Percentiles rank a stretch among this genome's conserved stretches.
phyloP scores from a whole-genome alignment of 1,140 invertebrate species.

The Chrysomallon squamiferum region DNA sequence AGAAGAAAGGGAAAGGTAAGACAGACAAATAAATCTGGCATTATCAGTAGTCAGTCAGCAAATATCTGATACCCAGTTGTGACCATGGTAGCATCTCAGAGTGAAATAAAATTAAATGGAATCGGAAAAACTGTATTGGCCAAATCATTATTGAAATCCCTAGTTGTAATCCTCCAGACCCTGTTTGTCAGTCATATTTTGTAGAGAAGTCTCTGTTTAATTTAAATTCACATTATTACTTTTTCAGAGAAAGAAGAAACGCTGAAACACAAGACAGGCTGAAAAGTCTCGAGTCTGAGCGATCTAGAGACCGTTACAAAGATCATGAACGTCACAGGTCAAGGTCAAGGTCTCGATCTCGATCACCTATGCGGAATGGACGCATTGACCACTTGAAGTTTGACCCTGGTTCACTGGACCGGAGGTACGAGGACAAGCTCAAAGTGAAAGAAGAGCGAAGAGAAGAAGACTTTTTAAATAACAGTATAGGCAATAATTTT shows the following conservation, averaged over 20 bases:
- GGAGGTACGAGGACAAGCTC: conserved; percentile 33
- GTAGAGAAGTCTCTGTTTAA: too few relatives aligned
- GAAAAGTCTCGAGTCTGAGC: conserved; percentile 18
- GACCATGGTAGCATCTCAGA: too few relatives aligned
- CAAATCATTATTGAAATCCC: too few relatives aligned
- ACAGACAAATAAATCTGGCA: conserved; percentile 13
- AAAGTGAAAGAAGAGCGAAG: conserved; percentile 50
- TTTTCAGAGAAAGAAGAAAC: conserved; percentile 32
- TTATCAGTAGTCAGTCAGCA: too few relatives aligned
- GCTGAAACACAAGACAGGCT: conserved; percentile 19
- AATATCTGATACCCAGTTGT: too few relatives aligned
- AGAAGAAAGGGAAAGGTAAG: conserved; percentile 25
- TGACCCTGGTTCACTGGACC: conserved; percentile 27
- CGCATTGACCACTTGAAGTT: conserved; percentile 37
- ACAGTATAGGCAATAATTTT: neutral
- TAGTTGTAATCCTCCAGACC: too few relatives aligned
- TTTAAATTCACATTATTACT: neutral
- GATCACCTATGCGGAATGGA: conserved; percentile 48
- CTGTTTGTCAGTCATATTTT: too few relatives aligned
- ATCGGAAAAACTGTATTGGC: too few relatives aligned
- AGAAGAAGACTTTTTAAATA: conserved; percentile 32
- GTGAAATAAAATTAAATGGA: too few relatives aligned
- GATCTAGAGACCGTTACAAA: conserved; percentile 19
- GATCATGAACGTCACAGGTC: conserved; percentile 22
- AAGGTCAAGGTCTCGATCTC: conserved; percentile 35